Evolutionary conservation across 2,888 invertebrate genomes (phyloP).

Genomic region (Pegoplata infirma): DNA sequence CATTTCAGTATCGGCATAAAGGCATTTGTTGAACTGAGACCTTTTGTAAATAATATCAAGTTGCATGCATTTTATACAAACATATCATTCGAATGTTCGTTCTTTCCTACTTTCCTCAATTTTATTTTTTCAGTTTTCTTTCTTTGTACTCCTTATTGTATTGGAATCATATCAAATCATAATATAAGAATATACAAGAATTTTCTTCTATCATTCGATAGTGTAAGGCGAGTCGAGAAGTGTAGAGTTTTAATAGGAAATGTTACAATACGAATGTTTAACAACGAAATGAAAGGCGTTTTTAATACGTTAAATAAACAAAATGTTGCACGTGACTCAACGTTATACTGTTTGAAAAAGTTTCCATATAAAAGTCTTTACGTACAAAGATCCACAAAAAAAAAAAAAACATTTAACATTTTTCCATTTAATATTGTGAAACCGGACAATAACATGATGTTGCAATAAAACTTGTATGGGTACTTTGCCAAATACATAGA

Average conservation of each 20-base stretch:
- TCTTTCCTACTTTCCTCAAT: neutral
- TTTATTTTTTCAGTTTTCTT: neutral
- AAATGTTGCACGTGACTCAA: constrained; percentile 73
- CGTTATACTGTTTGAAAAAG: constrained; percentile 31
- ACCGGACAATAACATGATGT: constrained; percentile 59
- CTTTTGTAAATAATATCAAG: constrained; percentile 3
- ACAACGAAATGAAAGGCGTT: constrained; percentile 70
- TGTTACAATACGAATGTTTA: constrained; percentile 65
- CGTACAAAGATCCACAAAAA: neutral
- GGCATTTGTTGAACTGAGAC: constrained; percentile 2
- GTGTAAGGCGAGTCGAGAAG: neutral
- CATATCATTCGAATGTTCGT: constrained; percentile 1
- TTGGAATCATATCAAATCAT: constrained; percentile 49
- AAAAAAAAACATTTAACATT: constrained; percentile 31
- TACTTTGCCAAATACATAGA: constrained; percentile 15
- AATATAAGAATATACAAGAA: constrained; percentile 11
- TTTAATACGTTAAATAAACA: constrained; percentile 75
- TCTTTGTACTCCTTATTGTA: neutral
- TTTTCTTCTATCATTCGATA: constrained; percentile 29
- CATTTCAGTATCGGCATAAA: constrained; percentile 3
- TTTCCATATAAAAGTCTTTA: constrained; percentile 2
- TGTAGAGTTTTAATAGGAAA: constrained; percentile 70
- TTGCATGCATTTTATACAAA: constrained; percentile 15
- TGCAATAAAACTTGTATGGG: constrained; percentile 57
- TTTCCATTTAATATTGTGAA: constrained; percentile 51